Base-by-base conservation (phyloP, 2,797 vertebrate species). In the Urocyon cinereoargenteus region DNA sequence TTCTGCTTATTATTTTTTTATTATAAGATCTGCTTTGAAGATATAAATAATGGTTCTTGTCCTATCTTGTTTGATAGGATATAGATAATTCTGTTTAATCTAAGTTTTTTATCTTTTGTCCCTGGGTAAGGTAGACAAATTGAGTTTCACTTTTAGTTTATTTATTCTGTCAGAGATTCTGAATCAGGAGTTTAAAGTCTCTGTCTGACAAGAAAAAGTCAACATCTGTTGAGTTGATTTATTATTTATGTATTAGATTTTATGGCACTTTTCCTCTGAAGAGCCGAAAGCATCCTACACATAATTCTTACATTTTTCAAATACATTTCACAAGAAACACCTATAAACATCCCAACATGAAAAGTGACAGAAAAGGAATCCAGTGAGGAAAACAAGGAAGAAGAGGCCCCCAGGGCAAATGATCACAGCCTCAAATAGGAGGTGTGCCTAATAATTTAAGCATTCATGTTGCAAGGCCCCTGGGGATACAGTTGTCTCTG, bases 241-340 rank as follows among this genome's bases (percentile, higher is more conserved):
- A 97, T 96, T 97, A 96, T 96, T 97, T 96, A 96, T 95, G 78
- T 96, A 93, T 95, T 95, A 93, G 81, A 90, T 96, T 97, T 98
- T 94, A 97, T 84, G 82, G 66, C 45, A 90, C 72, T 94, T 97
- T 97, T 91, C 75, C 86, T 97, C 93, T 62, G 77, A 97, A 92
- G 94, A 97, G 77, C 77, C 36, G 21, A 86, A 96, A 77, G 78
- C 51, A 78, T 92, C 94, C 93, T 92, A 62, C 66, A 92, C 78
- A 96, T 90, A 97, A 96, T 97, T 97, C 84, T 96, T 90, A 88
- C 16, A 84, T 85, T 93, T 97, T 94, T 91, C 91, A 95, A 96
- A 92, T 94, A 92, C 61, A 51, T 97, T 96, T 96, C 86, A 90
- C 72, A 85, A 94, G 90, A 96, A 97, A 75, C 86, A 94, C n/a